Percentiles rank a stretch among this genome's conserved stretches.
Evolutionary conservation across 2,888 invertebrate genomes (phyloP).

Genomic region (Acrobasis suavella): DNA sequence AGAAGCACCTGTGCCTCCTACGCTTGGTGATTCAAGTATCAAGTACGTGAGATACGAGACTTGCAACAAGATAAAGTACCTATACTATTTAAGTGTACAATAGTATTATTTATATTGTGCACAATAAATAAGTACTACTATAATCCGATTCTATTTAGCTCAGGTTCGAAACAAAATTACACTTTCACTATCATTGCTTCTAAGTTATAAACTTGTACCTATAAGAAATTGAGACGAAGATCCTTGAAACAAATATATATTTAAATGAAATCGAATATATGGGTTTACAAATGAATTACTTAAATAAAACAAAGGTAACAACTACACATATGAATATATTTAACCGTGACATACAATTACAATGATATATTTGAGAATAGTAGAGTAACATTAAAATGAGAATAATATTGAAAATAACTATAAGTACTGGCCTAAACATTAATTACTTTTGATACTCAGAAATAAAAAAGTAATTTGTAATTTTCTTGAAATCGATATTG

Average conservation of each 20-base stretch:
- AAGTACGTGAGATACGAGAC: not conserved
- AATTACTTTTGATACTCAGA: not conserved
- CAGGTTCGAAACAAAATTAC: too few relatives aligned
- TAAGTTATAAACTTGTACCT: too few relatives aligned
- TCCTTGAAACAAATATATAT: too few relatives aligned
- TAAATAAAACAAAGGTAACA: slow-evolving; percentile 55
- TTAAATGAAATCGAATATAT: not conserved
- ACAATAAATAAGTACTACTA: too few relatives aligned
- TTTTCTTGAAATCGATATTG: slow-evolving; percentile 1
- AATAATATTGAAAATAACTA: slow-evolving; percentile 32
- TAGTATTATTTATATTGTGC: too few relatives aligned
- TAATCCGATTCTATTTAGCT: too few relatives aligned
- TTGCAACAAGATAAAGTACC: too few relatives aligned
- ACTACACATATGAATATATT: slow-evolving; percentile 73
- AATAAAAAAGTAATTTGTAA: not conserved
- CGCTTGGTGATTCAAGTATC: slow-evolving; percentile 30
- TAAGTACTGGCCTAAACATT: slow-evolving; percentile 38
- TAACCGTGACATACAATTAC: slow-evolving; percentile 63
- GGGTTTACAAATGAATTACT: slow-evolving; percentile 3
- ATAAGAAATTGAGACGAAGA: too few relatives aligned
- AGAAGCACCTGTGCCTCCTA: slow-evolving; percentile 13
- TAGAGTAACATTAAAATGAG: slow-evolving; percentile 41
- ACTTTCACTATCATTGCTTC: too few relatives aligned
- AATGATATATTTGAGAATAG: slow-evolving; percentile 47
- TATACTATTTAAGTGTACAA: too few relatives aligned